Evolutionary conservation across 2,888 invertebrate genomes (phyloP).

Genomic region (Apoda limacodes): DNA sequence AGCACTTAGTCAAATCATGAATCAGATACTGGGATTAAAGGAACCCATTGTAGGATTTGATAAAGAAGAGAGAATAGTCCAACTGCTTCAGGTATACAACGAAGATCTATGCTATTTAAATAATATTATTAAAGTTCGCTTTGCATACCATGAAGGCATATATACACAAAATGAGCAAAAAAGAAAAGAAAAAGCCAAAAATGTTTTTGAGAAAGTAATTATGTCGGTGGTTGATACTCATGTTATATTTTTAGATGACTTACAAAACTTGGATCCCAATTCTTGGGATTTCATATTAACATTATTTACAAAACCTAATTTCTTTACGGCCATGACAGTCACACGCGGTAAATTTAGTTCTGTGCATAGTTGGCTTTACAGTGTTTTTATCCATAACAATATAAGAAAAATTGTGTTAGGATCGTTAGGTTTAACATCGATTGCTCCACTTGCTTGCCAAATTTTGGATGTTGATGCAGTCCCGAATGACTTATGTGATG

Average conservation of each 20-base stretch:
- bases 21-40: constrained; percentile 42
- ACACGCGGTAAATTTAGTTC: constrained; percentile 47
- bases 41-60: constrained; percentile 44
- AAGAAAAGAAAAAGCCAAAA: constrained; percentile 44
- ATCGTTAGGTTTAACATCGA: constrained; percentile 41
- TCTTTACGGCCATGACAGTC: constrained; percentile 43
- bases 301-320: constrained; percentile 38
- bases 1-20: constrained; percentile 52
- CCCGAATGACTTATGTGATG: constrained; percentile 58
- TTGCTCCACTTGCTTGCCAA: constrained; percentile 70
- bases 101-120: constrained; percentile 69
- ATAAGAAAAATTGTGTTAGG: constrained; percentile 53
- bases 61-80: constrained; percentile 52
- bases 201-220: constrained; percentile 46
- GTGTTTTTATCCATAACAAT: constrained; percentile 41
- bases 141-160: constrained; percentile 54
- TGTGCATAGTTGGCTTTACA: constrained; percentile 50
- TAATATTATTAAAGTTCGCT: constrained; percentile 59
- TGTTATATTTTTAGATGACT: constrained; percentile 59
- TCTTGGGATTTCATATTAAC: constrained; percentile 54
- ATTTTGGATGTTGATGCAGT: constrained; percentile 70
- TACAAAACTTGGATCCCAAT: constrained; percentile 55
- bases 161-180: constrained; percentile 37
- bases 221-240: constrained; percentile 31
- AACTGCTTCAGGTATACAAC: constrained; percentile 34